Evolutionary conservation across 2,797 vertebrate genomes (phyloP).

Genomic region (Gastrophryne carolinensis): DNA sequence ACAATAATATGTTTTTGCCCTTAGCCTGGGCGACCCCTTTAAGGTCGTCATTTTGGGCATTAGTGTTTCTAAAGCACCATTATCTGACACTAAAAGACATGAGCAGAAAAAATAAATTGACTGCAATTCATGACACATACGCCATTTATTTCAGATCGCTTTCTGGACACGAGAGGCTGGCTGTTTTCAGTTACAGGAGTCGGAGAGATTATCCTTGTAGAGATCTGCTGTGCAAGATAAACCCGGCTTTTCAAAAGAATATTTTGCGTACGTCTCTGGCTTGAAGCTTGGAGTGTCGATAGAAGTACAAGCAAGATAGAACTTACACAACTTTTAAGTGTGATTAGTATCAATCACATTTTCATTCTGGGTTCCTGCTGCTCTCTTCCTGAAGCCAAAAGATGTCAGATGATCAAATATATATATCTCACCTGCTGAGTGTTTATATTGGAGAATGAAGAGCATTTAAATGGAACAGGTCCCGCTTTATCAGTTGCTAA

Average conservation of each 20-base stretch:
- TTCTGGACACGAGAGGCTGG: neutral
- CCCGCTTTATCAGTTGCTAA: neutral
- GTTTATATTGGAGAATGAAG: neutral
- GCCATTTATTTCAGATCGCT: neutral
- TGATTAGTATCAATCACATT: slow-evolving; percentile 28
- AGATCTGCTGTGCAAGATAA: slow-evolving; percentile 43
- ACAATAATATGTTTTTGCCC: too few relatives aligned
- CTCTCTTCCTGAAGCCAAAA: neutral
- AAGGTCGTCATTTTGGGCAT: too few relatives aligned
- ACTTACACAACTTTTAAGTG: slow-evolving; percentile 34
- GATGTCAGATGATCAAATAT: slow-evolving; percentile 1
- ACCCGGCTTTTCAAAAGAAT: slow-evolving; percentile 18
- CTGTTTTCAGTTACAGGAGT: slow-evolving; percentile 7
- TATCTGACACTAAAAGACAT: neutral
- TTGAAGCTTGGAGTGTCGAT: slow-evolving; percentile 27
- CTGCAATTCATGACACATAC: neutral
- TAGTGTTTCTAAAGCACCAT: too few relatives aligned
- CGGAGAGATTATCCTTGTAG: neutral
- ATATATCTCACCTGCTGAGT: slow-evolving; percentile 18
- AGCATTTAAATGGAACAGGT: neutral
- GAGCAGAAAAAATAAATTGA: neutral
- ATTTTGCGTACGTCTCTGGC: slow-evolving; percentile 18
- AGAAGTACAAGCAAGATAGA: neutral
- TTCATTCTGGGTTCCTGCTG: neutral
- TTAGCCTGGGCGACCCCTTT: too few relatives aligned